These are phyloP conservation scores for Nemopilema nomurai DNA, from an alignment of 30 jellyfish, hydroid and myxozoan species.

Conservation along the genomic window DNA sequence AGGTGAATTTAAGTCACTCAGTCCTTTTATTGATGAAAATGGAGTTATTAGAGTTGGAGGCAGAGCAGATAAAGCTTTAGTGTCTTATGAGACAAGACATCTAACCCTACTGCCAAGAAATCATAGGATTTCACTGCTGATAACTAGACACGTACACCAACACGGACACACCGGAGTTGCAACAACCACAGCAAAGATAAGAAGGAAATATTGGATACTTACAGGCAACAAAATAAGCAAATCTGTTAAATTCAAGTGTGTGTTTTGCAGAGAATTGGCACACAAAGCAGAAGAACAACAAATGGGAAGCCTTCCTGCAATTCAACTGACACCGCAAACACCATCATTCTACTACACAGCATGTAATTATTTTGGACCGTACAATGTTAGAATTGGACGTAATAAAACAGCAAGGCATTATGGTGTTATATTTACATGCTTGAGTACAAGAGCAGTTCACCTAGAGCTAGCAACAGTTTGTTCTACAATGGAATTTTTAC, in stretches of 20 bases:
- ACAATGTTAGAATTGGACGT: slow-evolving; percentile 53
- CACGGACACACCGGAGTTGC: slow-evolving; percentile 58
- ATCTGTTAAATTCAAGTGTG: slow-evolving; percentile 53
- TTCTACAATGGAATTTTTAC: slow-evolving; percentile 51
- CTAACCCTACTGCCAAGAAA: slow-evolving; percentile 54
- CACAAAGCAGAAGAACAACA: slow-evolving; percentile 61
- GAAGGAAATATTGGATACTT: slow-evolving; percentile 57
- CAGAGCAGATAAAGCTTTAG: slow-evolving; percentile 24
- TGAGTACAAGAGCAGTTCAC: slow-evolving; percentile 74
- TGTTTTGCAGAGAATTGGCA: slow-evolving; percentile 50
- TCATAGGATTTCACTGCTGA: slow-evolving; percentile 39
- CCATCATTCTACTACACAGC: slow-evolving; percentile 73
- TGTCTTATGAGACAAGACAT: slow-evolving; percentile 59
- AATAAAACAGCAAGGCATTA: slow-evolving; percentile 53
- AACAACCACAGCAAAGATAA: slow-evolving; percentile 43
- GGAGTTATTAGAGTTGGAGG: slow-evolving; percentile 76
- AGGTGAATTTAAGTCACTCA: slow-evolving; percentile 54
- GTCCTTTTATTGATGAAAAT: slow-evolving; percentile 56
- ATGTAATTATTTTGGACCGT: slow-evolving; percentile 67
- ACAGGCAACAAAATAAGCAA: slow-evolving; percentile 52
- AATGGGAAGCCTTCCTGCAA: slow-evolving; percentile 53
- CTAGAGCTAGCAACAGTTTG: slow-evolving; percentile 62
- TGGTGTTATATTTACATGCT: slow-evolving; percentile 67
- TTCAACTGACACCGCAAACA: slow-evolving; percentile 52
- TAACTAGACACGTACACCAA: slow-evolving; percentile 44